Evolutionary conservation across 1,140 invertebrate genomes (phyloP), one percentile per base, ranked within the genome.

Genomic region (Cyphomyrmex costatus): DNA sequence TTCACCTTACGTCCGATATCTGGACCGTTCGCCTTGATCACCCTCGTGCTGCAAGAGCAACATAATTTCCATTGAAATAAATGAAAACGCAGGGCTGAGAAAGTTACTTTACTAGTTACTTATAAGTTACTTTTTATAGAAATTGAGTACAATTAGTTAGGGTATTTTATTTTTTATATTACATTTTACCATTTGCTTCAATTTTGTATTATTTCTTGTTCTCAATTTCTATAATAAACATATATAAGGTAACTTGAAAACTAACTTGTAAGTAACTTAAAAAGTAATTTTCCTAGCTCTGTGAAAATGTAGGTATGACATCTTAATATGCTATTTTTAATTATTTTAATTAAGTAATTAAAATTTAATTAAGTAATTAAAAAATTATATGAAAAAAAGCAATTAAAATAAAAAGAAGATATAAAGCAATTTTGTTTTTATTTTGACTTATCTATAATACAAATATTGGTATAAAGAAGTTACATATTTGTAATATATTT

Each of bases 1-100:
- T 98, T 98, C 88, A 98, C 96, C 94, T 97, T 97, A 85, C 97
- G 96, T 61, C 98, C 98, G 91, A 98, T 98, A 95, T 98, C 97
- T 89, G 97, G 97, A 92, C 97, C 97, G 95, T 98, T 98, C 86
- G 97, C 96, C 96, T 99, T 98, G 91, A 99, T 98, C 92, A 98
- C 98, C 93, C 98, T 97, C 91, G 98, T 98, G 95, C 98, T 98
- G 95, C 42, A 71, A 90, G 68, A 88, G 1, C 24, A 7, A 60
- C 2, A 85, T 42, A 61, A 30, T 66, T 33, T 5, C 27, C 27
- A 71, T 36, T 24, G 53, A 80, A 3, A 58, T 14, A 36, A 58
- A 86, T 21, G 27, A 49, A 87, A 49, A 66, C 49, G 16, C 36
- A 42, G 36, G 8, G 2, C 3, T 42, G 0, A 8, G 2, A 42